Evolutionary conservation across 2,113 vertebrate species (phyloP), one percentile per base, ranked within the genome.

Genomic region (Trematomus loennbergii): DNA sequence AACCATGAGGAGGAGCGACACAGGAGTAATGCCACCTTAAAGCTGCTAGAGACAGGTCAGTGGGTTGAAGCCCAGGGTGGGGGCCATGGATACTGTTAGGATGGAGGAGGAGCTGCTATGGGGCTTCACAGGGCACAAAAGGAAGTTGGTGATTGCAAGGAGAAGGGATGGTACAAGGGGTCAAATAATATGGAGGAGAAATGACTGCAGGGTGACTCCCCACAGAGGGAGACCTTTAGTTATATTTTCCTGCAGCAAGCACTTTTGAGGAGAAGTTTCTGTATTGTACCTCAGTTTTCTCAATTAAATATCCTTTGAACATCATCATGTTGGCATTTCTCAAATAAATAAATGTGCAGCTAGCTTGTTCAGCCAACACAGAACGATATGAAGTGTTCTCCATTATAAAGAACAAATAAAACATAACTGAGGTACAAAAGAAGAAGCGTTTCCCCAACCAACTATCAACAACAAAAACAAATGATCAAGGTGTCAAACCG

Each of bases 91-190:
- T 33, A n/a, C 52, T 50, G 52, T 69, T 75, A 75, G 60, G 90
- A 93, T 92, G 91, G 89, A 92, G 36, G 53, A 72, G 68, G 72
- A 59, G 64, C 18, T 20, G 43, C 15, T 46, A 58, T 81, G 81
- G 67, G 63, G 25, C 58, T 65, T 74, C 40, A 77, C 65, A 16
- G 29, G 45, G 57, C 22, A 77, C n/a, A 49, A 20, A 74, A 81
- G 75, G 40, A 43, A 64, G 64, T 17, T 49, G 46, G 70, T 72
- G 36, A 65, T 57, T 55, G 63, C 9, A 25, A 75, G 17, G 22
- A 17, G 46, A 33, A 4, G 12, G 20, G 52, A 11, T 22, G 16
- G 52, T 48, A 40, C 22, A 9, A 78, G 49, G 55, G 52, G 59
- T 63, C 22, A 5, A 68, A 71, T 50, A 52, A 15, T 61, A 83